Base-by-base conservation (phyloP, 2,113 vertebrate genomes). In the Uria aalge region DNA sequence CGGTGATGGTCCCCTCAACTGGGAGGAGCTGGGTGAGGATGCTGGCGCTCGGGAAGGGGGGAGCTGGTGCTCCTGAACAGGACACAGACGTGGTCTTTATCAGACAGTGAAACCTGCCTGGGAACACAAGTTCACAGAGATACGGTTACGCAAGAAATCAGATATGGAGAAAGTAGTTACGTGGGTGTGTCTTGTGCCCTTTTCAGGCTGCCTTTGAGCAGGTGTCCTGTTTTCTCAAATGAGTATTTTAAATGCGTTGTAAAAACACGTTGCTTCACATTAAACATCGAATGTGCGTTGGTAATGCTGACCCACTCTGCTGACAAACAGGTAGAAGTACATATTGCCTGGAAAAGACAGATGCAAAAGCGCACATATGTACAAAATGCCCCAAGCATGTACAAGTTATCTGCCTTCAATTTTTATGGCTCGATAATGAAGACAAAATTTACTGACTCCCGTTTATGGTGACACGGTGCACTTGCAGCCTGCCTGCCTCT, bases 381-480 rank as follows among this genome's bases (percentile, higher is more conserved):
- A 26, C 40, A 24, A 62, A 62, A 32, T 12, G 16, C 29, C n/a
- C 30, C n/a, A 9, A 20, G n/a, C 38, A 20, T 1, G 1, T 12
- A 24, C 8, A 17, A 13, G 24, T n/a, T 47, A 24, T 21, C 55
- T n/a, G 9, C 8, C 53, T 47, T 29, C n/a, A 9, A 3, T 60
- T 34, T 76, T 41, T 30, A 45, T 16, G 34, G 11, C 45, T 23
- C 8, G 38, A n/a, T 74, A 38, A 29, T 11, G 53, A 34, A 29
- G 26, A 23, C 13, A 40, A 52, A 75, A 68, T 45, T 26, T 4
- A 14, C 55, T 22, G 59, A 26, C 24, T 18, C n/a, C 32, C 2
- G 5, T 9, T 23, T 9, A 15, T 32, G 5, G 7, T 4, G n/a
- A 9, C 57, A 23, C 0, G 2, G 40, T 11, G 36, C 52, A 6